Percentiles rank a stretch among this genome's conserved stretches.
These are phyloP conservation scores for Amphiura filiformis DNA, from an alignment of 35 echinoderm and acorn worm species.

Conservation along the genomic window DNA sequence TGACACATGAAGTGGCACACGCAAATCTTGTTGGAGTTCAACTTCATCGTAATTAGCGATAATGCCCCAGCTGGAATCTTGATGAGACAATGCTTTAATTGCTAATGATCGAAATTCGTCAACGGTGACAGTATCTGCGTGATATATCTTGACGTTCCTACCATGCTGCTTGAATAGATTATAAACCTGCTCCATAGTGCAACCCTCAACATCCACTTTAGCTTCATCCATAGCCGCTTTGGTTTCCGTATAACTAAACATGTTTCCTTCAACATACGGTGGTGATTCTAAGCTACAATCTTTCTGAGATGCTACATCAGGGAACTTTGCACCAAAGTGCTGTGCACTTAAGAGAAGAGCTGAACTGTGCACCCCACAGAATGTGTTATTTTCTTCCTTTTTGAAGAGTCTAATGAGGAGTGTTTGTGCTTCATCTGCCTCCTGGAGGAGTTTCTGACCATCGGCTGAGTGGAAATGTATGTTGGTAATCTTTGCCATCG, in stretches of 20 bases:
- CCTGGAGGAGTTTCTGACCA: conserved; percentile 53
- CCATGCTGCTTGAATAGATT: conserved; percentile 31
- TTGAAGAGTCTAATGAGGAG: conserved; percentile 58
- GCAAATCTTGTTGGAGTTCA: conserved; percentile 35
- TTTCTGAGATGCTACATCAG: neutral
- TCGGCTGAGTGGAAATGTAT: conserved; percentile 51
- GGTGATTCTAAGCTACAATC: conserved; percentile 9
- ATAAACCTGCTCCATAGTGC: conserved; percentile 44
- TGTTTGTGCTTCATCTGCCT: conserved; percentile 12
- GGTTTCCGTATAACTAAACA: conserved; percentile 63
- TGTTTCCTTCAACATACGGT: conserved; percentile 49
- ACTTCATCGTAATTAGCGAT: conserved; percentile 67
- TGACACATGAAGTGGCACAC: conserved; percentile 8
- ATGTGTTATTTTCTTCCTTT: conserved; percentile 59
- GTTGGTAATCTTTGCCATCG: conserved; percentile 17
- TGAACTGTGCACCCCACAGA: conserved; percentile 67
- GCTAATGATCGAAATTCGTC: conserved; percentile 57
- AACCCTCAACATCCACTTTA: conserved; percentile 1
- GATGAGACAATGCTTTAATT: conserved; percentile 21
- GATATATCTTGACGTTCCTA: conserved; percentile 7
- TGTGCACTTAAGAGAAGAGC: conserved; percentile 63
- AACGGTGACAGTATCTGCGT: conserved; percentile 32
- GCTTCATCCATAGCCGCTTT: conserved; percentile 25
- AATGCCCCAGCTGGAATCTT: conserved; percentile 43
- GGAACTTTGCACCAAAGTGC: conserved; percentile 26